Conservation (phyloP, 2,888 invertebrate genomes). For the Oegoconia quadripuncta region DNA sequence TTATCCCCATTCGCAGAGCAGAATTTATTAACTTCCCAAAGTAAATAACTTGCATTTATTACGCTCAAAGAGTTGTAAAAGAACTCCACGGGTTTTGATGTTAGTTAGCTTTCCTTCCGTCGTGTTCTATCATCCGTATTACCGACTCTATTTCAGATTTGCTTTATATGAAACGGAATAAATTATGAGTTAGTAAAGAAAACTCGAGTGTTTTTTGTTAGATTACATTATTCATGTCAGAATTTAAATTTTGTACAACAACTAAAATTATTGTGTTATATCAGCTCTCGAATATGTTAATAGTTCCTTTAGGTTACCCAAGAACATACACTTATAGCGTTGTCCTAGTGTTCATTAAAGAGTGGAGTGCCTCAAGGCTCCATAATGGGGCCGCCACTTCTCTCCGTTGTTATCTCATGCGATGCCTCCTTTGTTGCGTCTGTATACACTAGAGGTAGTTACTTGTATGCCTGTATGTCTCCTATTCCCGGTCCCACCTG, state of each 20-base stretch:
- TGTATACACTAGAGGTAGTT: slow-evolving; percentile 20
- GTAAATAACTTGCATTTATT: slow-evolving; percentile 21
- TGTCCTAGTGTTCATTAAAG: slow-evolving; percentile 38
- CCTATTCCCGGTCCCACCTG: slow-evolving; percentile 41
- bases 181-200: no score
- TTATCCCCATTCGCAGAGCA: slow-evolving; percentile 25
- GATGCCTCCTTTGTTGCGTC: slow-evolving; percentile 56
- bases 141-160: no score
- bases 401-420: slow-evolving; percentile 63
- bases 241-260: no score
- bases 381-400: slow-evolving; percentile 63
- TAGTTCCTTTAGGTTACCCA: slow-evolving; percentile 22
- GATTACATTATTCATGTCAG: no score
- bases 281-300: slow-evolving; percentile 14
- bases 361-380: slow-evolving; percentile 49
- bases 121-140: neutral
- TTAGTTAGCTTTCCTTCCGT: neutral
- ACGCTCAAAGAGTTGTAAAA: slow-evolving; percentile 12
- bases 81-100: slow-evolving; percentile 1
- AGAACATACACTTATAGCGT: slow-evolving; percentile 29
- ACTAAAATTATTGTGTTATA: neutral
- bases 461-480: slow-evolving; percentile 34
- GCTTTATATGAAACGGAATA: no score
- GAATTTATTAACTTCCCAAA: slow-evolving; percentile 24
- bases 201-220: no score